These are phyloP conservation scores for Bradypodion ventrale DNA, from an alignment of 2,797 vertebrate genomes.

Conservation along the genomic window DNA sequence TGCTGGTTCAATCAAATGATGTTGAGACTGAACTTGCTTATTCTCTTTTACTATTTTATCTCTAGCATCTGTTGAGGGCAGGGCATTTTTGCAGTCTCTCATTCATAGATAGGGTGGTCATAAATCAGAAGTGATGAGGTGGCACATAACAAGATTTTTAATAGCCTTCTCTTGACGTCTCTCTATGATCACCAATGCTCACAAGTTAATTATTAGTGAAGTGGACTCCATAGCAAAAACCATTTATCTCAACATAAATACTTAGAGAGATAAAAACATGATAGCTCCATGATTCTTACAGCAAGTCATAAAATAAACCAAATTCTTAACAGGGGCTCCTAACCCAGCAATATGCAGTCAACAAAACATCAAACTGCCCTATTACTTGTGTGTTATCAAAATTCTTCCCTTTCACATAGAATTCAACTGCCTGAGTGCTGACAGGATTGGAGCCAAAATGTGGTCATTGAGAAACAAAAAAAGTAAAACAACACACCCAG, in stretches of 20 bases:
- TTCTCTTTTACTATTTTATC: neutral
- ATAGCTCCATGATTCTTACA: neutral
- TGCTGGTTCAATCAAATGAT: neutral
- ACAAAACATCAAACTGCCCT: neutral
- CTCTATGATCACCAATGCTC: neutral
- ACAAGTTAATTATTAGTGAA: neutral
- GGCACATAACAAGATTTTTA: too few relatives aligned
- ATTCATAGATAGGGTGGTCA: too few relatives aligned
- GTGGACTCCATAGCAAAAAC: conserved; percentile 4
- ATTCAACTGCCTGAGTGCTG: neutral
- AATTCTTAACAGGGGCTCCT: neutral
- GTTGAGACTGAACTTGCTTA: neutral
- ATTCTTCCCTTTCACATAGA: neutral
- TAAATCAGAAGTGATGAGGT: too few relatives aligned
- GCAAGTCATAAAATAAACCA: neutral
- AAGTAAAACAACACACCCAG: neutral
- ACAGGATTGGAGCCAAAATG: neutral
- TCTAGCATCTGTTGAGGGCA: neutral
- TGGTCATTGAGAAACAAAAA: neutral
- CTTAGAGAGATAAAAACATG: neutral
- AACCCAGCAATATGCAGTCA: neutral
- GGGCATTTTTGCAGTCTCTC: too few relatives aligned
- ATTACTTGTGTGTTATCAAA: neutral
- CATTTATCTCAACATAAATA: neutral
- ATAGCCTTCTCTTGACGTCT: conserved; percentile 1